phyloP scores from a whole-genome alignment of 2,113 vertebrate species.

The Xenus cinereus region DNA sequence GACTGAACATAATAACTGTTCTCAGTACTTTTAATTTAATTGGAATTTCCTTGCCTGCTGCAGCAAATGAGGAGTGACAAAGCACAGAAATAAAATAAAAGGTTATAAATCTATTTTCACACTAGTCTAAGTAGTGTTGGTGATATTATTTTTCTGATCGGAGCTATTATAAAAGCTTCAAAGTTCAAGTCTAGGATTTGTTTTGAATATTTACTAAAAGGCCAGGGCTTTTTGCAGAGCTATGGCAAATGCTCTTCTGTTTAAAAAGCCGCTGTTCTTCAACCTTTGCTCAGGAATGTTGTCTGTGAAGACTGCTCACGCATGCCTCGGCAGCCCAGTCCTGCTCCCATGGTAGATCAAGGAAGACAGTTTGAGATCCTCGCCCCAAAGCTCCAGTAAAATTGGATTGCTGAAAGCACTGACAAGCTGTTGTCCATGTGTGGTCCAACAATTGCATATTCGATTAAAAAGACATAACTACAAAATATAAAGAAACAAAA shows the following conservation, averaged over 20 bases:
- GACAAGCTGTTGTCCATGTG: not conserved
- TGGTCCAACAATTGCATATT: not conserved
- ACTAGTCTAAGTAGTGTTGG: not conserved
- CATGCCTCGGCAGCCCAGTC: not conserved
- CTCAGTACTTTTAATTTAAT: conserved; percentile 66
- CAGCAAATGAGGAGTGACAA: conserved; percentile 61
- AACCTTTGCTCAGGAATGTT: not conserved
- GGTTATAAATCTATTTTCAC: conserved; percentile 56
- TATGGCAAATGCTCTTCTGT: not conserved
- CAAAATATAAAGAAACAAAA: conserved; percentile 21
- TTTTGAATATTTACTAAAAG: conserved; percentile 57
- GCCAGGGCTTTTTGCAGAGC: not conserved
- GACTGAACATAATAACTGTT: conserved; percentile 62
- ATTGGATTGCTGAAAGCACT: not conserved
- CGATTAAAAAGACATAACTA: not conserved
- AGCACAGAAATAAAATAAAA: conserved; percentile 57
- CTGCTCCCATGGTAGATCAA: not conserved
- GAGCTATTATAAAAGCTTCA: conserved; percentile 33
- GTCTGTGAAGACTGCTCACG: not conserved
- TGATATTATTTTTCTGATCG: conserved; percentile 41
- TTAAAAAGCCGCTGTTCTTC: conserved; percentile 1
- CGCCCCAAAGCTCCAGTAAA: not conserved
- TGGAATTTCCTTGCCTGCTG: conserved; percentile 61
- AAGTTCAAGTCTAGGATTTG: conserved; percentile 34
- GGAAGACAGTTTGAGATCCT: not conserved